Percentiles rank a stretch among this genome's conserved stretches.
Conservation (phyloP, 2,888 invertebrate species). For the Acleris laterana region DNA sequence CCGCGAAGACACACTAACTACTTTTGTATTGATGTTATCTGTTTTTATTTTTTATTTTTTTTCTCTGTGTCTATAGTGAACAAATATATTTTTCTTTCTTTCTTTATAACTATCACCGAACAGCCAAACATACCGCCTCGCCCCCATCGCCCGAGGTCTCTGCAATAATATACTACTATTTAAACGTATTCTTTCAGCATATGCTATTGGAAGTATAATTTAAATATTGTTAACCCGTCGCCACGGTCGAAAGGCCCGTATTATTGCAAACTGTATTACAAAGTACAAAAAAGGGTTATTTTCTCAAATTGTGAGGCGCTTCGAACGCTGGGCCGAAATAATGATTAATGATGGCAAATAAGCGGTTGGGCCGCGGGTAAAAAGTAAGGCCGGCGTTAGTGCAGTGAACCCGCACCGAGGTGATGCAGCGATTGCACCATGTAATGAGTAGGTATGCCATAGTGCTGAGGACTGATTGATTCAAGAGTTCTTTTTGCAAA, state of each 20-base stretch:
- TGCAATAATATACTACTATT: too few species aligned
- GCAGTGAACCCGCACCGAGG: slow-evolving; percentile 31
- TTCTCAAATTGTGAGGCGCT: slow-evolving; percentile 77
- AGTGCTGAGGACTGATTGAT: slow-evolving; percentile 3
- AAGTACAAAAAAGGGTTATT: slow-evolving; percentile 80
- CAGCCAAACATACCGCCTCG: too few species aligned
- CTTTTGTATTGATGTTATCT: too few species aligned
- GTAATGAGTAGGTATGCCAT: slow-evolving; percentile 6
- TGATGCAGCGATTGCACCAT: slow-evolving; percentile 57
- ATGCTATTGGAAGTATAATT: slow-evolving; percentile 47
- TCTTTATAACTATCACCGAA: too few species aligned
- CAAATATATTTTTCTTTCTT: too few species aligned
- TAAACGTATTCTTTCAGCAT: neutral
- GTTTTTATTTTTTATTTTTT: too few species aligned
- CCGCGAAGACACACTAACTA: too few species aligned
- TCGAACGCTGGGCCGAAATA: slow-evolving; percentile 75
- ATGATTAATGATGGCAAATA: slow-evolving; percentile 85
- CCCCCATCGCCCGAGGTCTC: too few species aligned
- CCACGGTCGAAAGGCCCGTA: slow-evolving; percentile 55
- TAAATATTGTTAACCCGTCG: slow-evolving; percentile 54
- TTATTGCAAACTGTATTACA: slow-evolving; percentile 58
- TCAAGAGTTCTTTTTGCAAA: neutral
- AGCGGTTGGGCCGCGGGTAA: slow-evolving; percentile 78
- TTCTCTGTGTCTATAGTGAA: too few species aligned
- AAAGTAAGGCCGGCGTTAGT: slow-evolving; percentile 60